Conservation (phyloP, 2,888 invertebrate genomes). For the Capitulum mitella region DNA sequence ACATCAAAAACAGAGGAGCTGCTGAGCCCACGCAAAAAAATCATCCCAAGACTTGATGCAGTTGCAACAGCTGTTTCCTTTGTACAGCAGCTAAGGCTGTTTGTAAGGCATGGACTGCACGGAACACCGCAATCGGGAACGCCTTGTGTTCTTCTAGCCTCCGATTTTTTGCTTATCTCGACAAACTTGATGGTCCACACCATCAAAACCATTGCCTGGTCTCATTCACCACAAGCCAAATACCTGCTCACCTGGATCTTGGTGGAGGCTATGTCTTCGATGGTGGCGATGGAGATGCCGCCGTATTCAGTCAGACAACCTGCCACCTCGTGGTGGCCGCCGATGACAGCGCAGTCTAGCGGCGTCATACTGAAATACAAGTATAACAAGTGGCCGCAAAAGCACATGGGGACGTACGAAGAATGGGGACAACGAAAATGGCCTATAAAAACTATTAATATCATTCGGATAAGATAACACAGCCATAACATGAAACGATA, state of each 20-base stretch:
- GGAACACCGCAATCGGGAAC: neutral
- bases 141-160: no score
- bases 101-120: neutral
- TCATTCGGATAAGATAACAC: no score
- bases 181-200: neutral
- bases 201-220: neutral
- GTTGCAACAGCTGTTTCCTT: neutral
- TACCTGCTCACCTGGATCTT: neutral
- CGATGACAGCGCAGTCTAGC: neutral
- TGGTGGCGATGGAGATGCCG: constrained; percentile 3
- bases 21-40: no score
- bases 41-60: no score
- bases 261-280: neutral
- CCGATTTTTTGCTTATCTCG: neutral
- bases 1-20: no score
- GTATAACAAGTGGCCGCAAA: neutral
- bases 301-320: neutral
- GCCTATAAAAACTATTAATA: no score
- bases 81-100: neutral
- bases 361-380: constrained; percentile 1
- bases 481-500: no score
- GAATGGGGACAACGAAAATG: no score
- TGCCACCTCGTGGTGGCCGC: neutral
- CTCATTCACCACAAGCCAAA: neutral
- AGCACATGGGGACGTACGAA: neutral